phyloP scores from a whole-genome alignment of 2,888 invertebrate species.

The Calliphora vomitoria region DNA sequence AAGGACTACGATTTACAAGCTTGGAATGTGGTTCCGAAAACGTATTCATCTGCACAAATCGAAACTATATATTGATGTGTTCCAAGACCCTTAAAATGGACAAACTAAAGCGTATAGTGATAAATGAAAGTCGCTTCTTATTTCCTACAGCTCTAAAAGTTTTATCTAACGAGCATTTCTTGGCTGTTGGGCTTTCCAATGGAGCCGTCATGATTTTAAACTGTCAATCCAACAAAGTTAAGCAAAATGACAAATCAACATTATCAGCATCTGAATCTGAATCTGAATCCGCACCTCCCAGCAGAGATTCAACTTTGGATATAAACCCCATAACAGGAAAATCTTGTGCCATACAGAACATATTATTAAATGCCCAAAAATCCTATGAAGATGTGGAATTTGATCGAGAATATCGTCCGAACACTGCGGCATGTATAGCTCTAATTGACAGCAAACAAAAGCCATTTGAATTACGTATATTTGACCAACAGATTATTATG shows the following conservation, averaged over 20 bases:
- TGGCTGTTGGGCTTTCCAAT: slow-evolving; percentile 83
- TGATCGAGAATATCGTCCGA: slow-evolving; percentile 75
- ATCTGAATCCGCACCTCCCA: background rate
- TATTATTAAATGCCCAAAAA: slow-evolving; percentile 76
- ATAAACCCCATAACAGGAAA: slow-evolving; percentile 79
- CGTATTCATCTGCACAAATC: slow-evolving; percentile 82
- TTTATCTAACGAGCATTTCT: slow-evolving; percentile 80
- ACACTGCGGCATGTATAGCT: slow-evolving; percentile 77
- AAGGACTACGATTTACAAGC: slow-evolving; percentile 82
- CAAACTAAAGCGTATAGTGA: slow-evolving; percentile 80
- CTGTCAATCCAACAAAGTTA: slow-evolving; percentile 77
- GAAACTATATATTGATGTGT: slow-evolving; percentile 82
- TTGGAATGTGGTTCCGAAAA: slow-evolving; percentile 81
- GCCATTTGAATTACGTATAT: slow-evolving; percentile 80
- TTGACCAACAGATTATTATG: slow-evolving; percentile 82
- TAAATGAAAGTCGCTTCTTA: slow-evolving; percentile 81
- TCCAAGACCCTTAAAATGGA: slow-evolving; percentile 81
- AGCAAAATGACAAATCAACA: slow-evolving; percentile 51
- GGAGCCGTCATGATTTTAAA: slow-evolving; percentile 83
- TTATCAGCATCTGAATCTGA: slow-evolving; percentile 29
- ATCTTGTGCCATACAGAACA: slow-evolving; percentile 84
- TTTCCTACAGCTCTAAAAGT: slow-evolving; percentile 82
- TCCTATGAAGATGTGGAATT: slow-evolving; percentile 51
- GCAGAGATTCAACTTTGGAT: background rate
- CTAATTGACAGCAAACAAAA: slow-evolving; percentile 79